Evolutionary conservation across 2,888 invertebrate genomes (phyloP).

Genomic region (Drosophila stalkeri): DNA sequence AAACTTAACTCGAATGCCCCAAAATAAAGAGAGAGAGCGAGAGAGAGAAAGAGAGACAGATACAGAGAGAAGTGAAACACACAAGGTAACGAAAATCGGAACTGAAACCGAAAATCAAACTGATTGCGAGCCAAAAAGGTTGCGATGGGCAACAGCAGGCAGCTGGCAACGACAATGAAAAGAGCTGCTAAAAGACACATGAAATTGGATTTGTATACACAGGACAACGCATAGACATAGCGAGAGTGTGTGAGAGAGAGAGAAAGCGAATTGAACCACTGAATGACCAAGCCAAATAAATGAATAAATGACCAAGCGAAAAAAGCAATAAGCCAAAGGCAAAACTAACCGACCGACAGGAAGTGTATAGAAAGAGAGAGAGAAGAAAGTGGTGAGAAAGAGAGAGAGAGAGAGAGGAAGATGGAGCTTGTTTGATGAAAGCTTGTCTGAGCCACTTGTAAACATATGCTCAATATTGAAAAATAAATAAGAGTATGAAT

Average conservation of each 20-base stretch:
- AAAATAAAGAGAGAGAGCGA: neutral
- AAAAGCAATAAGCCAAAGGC: slow-evolving; percentile 36
- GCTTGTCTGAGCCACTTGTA: slow-evolving; percentile 3
- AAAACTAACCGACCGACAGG: neutral
- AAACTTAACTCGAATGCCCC: neutral
- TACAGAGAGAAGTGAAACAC: neutral
- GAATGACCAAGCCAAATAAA: slow-evolving; percentile 48
- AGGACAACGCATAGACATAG: slow-evolving; percentile 41
- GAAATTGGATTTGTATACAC: slow-evolving; percentile 65
- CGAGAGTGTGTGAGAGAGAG: neutral
- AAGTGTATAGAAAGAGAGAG: neutral
- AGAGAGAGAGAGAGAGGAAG: neutral
- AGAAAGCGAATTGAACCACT: slow-evolving; percentile 23
- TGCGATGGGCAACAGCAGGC: slow-evolving; percentile 43
- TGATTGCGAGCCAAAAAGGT: slow-evolving; percentile 18
- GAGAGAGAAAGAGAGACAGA: neutral
- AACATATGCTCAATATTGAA: neutral
- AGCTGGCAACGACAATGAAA: slow-evolving; percentile 25
- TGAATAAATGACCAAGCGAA: slow-evolving; percentile 33
- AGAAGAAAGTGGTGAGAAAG: neutral
- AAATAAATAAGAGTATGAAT: neutral
- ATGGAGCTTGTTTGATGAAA: slow-evolving; percentile 1
- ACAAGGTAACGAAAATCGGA: slow-evolving; percentile 16
- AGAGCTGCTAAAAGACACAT: slow-evolving; percentile 37
- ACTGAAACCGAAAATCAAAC: slow-evolving; percentile 36